Evolutionary conservation across 2,888 invertebrate species (phyloP).

Genomic region (Cosmia trapezina): DNA sequence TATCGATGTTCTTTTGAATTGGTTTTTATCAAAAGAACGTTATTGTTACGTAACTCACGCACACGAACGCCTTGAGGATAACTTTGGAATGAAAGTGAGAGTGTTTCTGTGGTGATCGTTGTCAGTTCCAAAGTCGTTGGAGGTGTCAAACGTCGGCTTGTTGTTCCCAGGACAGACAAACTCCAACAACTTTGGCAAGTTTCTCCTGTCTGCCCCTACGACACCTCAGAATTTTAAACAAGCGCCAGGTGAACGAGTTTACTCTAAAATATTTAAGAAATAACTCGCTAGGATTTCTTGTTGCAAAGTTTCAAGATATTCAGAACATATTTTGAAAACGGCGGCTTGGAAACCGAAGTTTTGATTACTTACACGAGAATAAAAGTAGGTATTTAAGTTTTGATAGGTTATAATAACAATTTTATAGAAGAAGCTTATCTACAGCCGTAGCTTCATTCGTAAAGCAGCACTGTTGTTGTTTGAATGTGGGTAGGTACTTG

Average conservation of each 20-base stretch:
- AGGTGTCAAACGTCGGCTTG: slow-evolving; percentile 78
- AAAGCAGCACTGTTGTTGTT: slow-evolving; percentile 27
- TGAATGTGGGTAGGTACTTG: slow-evolving; percentile 22
- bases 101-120: slow-evolving; percentile 77
- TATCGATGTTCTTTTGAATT: slow-evolving; percentile 34
- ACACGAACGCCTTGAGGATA: slow-evolving; percentile 23
- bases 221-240: slow-evolving; percentile 86
- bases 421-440: slow-evolving; percentile 26
- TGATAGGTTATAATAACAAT: slow-evolving; percentile 19
- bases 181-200: slow-evolving; percentile 77
- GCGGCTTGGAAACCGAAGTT: slow-evolving; percentile 48
- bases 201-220: slow-evolving; percentile 75
- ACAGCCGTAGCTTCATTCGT: not conserved
- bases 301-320: slow-evolving; percentile 70
- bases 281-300: slow-evolving; percentile 76
- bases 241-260: slow-evolving; percentile 83
- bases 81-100: slow-evolving; percentile 64
- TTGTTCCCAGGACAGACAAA: slow-evolving; percentile 74
- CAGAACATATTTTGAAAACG: slow-evolving; percentile 58
- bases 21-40: slow-evolving; percentile 33
- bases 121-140: slow-evolving; percentile 73
- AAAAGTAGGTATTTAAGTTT: slow-evolving; percentile 50
- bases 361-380: slow-evolving; percentile 49
- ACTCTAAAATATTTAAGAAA: slow-evolving; percentile 81
- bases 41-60: slow-evolving; percentile 21